Base-by-base conservation (phyloP, 2,888 invertebrate genomes). In the Diloba caeruleocephala region DNA sequence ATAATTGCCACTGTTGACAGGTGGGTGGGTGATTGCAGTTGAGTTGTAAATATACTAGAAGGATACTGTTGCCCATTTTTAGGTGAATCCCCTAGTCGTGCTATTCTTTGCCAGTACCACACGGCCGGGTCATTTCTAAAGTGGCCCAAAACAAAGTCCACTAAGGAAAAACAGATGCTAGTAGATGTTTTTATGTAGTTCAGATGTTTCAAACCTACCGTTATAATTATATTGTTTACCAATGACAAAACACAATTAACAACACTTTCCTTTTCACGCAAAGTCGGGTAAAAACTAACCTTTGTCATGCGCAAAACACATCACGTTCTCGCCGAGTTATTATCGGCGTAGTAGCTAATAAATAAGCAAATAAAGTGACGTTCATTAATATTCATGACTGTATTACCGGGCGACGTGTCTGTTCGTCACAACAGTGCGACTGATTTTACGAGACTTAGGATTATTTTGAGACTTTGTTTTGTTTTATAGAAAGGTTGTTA, bases 281-380 rank as follows among this genome's bases (percentile, higher is more conserved):
- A 45, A 33, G 21, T 41, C 25, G 29, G 9, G 14, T 43, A 12
- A n/a, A n/a, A 42, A 54, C 31, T 52, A 69, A 56, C 50, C 60
- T 71, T 52, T 58, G 57, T 48, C 36, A 60, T 67, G 64, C 52
- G 58, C 61, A 56, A 41, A 71, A 64, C 53, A 66, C 69, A 58
- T 67, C 63, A 67, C 64, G 54, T 59, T 53, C 49, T 49, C 54
- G 33, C 63, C 65, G 55, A 74, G 80, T 81, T 84, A 82, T 82
- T 84, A 88, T 88, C 79, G 79, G 76, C 73, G 73, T 67, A 68
- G 71, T 71, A 80, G 85, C 81, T 88, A 86, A 89, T 86, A 87
- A 85, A 85, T 84, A 86, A 81, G 82, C 88, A 88, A 89, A 89
- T 89, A 89, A 86, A 89, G 84, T 88, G 87, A 81, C 77, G 48